Conservation (phyloP, 2,797 vertebrate species). For the Crenuchus spilurus region DNA sequence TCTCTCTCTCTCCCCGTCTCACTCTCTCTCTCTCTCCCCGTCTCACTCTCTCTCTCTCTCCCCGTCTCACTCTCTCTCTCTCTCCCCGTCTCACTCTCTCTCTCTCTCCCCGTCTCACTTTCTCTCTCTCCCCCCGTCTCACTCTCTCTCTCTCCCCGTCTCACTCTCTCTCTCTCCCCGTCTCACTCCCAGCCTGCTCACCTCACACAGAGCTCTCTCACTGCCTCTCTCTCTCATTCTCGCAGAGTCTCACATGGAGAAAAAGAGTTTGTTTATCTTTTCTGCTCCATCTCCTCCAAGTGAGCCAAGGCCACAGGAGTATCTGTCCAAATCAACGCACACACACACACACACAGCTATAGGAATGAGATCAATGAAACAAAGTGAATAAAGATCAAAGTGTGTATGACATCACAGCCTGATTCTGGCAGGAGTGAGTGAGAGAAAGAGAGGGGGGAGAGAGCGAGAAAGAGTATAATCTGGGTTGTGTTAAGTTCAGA, state of each 20-base stretch:
- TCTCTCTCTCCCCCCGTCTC: conserved; percentile 45
- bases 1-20: conserved; percentile 28
- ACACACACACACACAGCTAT: background rate
- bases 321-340: conserved; percentile 15
- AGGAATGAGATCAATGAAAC: background rate
- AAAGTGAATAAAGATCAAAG: conserved; percentile 36
- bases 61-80: no score
- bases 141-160: no score
- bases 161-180: no score
- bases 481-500: conserved; percentile 54
- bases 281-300: conserved; percentile 16
- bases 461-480: conserved; percentile 31
- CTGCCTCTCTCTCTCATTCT: conserved; percentile 42
- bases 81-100: background rate
- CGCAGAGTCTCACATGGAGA: conserved; percentile 3
- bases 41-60: no score
- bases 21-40: no score
- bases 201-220: background rate
- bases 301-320: conserved; percentile 19
- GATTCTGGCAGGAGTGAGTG: conserved; percentile 17
- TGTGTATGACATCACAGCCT: conserved; percentile 22
- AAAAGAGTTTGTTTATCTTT: conserved; percentile 2
- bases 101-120: conserved; percentile 23
- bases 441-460: background rate
- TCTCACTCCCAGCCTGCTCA: no score